Conservation (phyloP, 53 echinoderm and acorn worm species). For the Zoroaster sp. region DNA sequence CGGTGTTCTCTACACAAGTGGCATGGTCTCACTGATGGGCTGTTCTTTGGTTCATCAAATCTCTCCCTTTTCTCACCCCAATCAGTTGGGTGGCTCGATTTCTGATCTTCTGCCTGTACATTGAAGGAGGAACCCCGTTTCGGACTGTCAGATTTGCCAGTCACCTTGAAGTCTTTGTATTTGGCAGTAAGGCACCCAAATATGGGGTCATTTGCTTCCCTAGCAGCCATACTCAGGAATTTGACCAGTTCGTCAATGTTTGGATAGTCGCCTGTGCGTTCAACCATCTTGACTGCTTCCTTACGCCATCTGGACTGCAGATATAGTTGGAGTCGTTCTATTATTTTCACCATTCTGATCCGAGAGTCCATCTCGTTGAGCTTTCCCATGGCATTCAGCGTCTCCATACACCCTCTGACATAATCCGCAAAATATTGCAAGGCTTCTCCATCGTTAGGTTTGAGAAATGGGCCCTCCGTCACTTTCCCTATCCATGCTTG, state of each 20-base stretch:
- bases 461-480: conserved; percentile 31
- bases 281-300: background rate
- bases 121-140: background rate
- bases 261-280: background rate
- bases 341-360: background rate
- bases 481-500: conserved; percentile 67
- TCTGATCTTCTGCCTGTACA: background rate
- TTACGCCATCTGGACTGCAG: conserved; percentile 40
- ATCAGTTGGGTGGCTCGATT: too few relatives aligned
- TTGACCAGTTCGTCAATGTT: background rate
- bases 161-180: background rate
- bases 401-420: conserved; percentile 48
- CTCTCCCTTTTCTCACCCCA: background rate
- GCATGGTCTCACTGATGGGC: background rate
- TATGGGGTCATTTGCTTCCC: conserved; percentile 16
- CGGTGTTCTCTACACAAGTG: background rate
- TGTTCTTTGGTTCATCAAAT: background rate
- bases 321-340: conserved; percentile 29
- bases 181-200: background rate
- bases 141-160: background rate
- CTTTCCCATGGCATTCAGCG: conserved; percentile 35
- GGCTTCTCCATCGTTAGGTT: background rate
- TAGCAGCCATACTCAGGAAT: background rate
- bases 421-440: conserved; percentile 57
- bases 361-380: conserved; percentile 25